phyloP scores from a whole-genome alignment of 2,888 invertebrate genomes.

The Parnassius apollo region DNA sequence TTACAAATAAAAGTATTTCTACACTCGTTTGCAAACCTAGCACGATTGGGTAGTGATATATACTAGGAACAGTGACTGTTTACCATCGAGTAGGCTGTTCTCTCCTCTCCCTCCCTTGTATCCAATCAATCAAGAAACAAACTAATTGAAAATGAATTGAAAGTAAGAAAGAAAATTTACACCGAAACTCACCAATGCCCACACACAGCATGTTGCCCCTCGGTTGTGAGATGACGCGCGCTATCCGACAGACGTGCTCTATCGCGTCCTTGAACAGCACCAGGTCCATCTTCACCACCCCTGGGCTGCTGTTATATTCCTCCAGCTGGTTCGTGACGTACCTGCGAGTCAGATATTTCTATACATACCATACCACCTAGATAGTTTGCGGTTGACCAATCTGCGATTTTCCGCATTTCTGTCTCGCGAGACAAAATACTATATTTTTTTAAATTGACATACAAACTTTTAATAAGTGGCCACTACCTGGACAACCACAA shows the following conservation, averaged over 20 bases:
- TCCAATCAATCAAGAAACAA: neutral
- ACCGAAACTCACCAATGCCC: slow-evolving; percentile 84
- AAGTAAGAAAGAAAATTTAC: neutral
- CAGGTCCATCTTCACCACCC: slow-evolving; percentile 89
- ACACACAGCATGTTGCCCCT: slow-evolving; percentile 91
- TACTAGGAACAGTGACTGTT: neutral
- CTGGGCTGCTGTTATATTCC: slow-evolving; percentile 90
- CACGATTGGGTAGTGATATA: too few relatives aligned
- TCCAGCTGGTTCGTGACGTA: slow-evolving; percentile 83
- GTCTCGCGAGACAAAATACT: too few relatives aligned
- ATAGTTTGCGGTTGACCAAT: too few relatives aligned
- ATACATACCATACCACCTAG: too few relatives aligned
- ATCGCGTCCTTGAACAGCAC: slow-evolving; percentile 94
- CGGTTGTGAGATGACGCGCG: slow-evolving; percentile 91
- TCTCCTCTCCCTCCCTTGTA: neutral
- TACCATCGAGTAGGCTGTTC: neutral
- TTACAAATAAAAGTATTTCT: too few relatives aligned
- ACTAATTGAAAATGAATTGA: neutral
- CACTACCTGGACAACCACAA: too few relatives aligned
- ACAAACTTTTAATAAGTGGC: too few relatives aligned
- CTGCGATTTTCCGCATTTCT: too few relatives aligned
- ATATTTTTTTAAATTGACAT: too few relatives aligned
- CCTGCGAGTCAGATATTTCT: slow-evolving; percentile 35
- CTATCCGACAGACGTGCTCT: slow-evolving; percentile 91
- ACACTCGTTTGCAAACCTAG: too few relatives aligned